Percentiles rank a stretch among this genome's conserved stretches.
These are phyloP conservation scores for Bombus terrestris DNA, from an alignment of 1,140 invertebrate species.

Conservation along the genomic window DNA sequence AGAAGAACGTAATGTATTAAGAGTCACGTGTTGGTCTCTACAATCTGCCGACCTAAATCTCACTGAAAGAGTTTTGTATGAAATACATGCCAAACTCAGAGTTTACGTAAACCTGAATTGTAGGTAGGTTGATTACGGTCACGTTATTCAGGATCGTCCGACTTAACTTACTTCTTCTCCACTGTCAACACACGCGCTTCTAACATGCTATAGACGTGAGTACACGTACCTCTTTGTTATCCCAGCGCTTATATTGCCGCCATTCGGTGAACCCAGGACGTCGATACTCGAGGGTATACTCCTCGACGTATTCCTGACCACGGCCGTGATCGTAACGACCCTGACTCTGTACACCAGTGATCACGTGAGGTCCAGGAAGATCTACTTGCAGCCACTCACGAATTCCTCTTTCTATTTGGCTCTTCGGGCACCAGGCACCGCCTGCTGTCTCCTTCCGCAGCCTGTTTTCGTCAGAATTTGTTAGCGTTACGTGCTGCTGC, in stretches of 20 bases:
- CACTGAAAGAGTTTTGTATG: too few species aligned
- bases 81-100: too few species aligned
- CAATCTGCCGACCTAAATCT: too few species aligned
- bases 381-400: slow-evolving; percentile 92
- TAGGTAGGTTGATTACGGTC: slow-evolving; percentile 10
- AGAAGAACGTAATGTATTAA: too few species aligned
- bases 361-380: slow-evolving; percentile 85
- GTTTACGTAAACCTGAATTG: too few species aligned
- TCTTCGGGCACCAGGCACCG: slow-evolving; percentile 92
- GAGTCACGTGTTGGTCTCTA: too few species aligned
- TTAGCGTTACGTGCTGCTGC: neutral
- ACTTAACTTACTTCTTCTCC: slow-evolving; percentile 20
- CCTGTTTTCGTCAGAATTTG: slow-evolving; percentile 80
- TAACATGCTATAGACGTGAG: neutral
- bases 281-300: slow-evolving; percentile 90
- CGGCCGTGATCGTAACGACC: slow-evolving; percentile 91
- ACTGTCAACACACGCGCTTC: slow-evolving; percentile 17
- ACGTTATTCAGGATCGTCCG: slow-evolving; percentile 40
- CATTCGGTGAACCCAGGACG: slow-evolving; percentile 85
- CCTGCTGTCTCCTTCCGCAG: slow-evolving; percentile 89
- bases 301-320: slow-evolving; percentile 90
- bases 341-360: slow-evolving; percentile 90
- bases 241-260: slow-evolving; percentile 86
- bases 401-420: slow-evolving; percentile 86
- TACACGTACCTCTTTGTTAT: slow-evolving; percentile 84